Base-by-base conservation (phyloP, 2,113 vertebrate genomes). In the Oreochromis aureus region DNA sequence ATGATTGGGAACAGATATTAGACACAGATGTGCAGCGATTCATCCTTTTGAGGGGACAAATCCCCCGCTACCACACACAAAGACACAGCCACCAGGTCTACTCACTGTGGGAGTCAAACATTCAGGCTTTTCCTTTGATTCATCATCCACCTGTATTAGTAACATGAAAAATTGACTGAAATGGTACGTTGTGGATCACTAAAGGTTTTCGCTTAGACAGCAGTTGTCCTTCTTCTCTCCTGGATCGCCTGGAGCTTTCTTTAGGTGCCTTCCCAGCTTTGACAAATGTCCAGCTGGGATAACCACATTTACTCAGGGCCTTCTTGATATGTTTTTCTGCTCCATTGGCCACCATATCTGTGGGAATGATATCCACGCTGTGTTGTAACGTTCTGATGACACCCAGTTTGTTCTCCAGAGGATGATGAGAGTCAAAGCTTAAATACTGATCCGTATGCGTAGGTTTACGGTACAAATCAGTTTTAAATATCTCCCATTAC, bases 1-100 rank as follows among this genome's bases (percentile, higher is more conserved):
- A 73, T 48, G 13, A 48, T 48, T 30, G 3, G 8, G 13, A 41
- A 46, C 13, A 5, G 7, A 24, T 27, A 24, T 71, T 71, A 44
- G 69, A 73, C 22, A 71, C 39, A 16, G n/a, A 71, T 24, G 41
- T 46, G 39, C 39, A 73, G 66, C 1, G 2, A 73, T 46, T 73
- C 16, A 11, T 48, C 10, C 8, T 22, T 27, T 5, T 22, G 51
- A 53, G 18, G 51, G 18, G 51, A 19, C 8, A n/a, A n/a, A 53
- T 0, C 1, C 41, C 8, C 22, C 5, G 0, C 34, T 36, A 66
- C 18, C 6, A 32, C 58, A 16, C 12, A 44, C n/a, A 48, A 0
- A 7, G 5, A 73, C 41, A 73, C 13, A 27, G 7, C 44, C 44
- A 76, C n/a, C 7, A 41, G 66, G n/a, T 24, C 34, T 3, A 44